Percentiles rank a stretch among this genome's conserved stretches.
phyloP scores from a whole-genome alignment of 2,113 vertebrate species.

The Scomber colias region DNA sequence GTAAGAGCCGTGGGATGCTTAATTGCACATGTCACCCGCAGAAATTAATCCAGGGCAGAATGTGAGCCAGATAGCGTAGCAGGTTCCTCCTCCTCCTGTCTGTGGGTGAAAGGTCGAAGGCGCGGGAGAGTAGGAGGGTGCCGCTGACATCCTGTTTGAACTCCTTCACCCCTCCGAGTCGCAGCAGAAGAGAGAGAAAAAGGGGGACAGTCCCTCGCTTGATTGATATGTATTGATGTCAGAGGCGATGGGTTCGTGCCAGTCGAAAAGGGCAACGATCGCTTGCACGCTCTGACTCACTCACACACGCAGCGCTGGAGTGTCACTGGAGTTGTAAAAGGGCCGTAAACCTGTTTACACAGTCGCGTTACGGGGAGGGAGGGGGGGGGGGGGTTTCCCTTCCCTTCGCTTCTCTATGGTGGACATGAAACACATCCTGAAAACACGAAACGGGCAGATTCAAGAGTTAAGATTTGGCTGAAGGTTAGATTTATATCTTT shows the following conservation, averaged over 20 bases:
- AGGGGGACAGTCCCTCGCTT: conserved; percentile 19
- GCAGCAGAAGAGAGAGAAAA: not conserved
- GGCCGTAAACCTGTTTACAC: not conserved
- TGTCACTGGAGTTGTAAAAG: not conserved
- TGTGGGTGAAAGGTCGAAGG: conserved; percentile 24
- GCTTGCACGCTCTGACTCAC: conserved; percentile 4
- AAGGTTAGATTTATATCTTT: too few relatives aligned
- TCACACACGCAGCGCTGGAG: not conserved
- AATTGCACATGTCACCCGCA: not conserved
- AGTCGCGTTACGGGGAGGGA: not conserved
- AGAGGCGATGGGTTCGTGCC: not conserved
- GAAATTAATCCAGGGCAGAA: not conserved
- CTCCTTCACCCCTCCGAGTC: conserved; percentile 14
- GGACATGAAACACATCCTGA: too few relatives aligned
- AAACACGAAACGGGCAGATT: too few relatives aligned
- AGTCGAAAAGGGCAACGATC: not conserved
- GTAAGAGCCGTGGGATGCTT: not conserved
- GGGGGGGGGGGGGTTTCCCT: too few relatives aligned
- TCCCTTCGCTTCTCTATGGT: too few relatives aligned
- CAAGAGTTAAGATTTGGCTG: too few relatives aligned
- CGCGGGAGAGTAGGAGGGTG: not conserved
- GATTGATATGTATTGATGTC: not conserved
- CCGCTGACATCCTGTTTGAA: conserved; percentile 1
- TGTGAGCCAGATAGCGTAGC: not conserved
- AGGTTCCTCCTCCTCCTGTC: not conserved